Conservation (phyloP, 1,140 invertebrate genomes). For the Tenebrio molitor region DNA sequence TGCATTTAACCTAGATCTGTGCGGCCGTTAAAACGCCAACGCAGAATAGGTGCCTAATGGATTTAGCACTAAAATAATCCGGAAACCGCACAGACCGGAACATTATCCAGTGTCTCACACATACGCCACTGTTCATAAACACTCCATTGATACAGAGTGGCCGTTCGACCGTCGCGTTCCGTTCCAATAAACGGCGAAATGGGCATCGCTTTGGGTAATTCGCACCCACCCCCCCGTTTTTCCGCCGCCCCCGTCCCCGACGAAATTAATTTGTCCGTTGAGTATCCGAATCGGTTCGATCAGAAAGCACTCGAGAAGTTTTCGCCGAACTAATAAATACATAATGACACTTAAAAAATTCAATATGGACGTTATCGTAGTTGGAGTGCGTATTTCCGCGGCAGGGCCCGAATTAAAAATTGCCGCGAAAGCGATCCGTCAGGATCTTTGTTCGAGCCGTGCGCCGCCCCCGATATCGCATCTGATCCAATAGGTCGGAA, state of each 20-base stretch:
- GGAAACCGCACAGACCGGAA: conserved; percentile 42
- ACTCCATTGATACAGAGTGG: conserved; percentile 10
- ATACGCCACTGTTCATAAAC: conserved; percentile 35
- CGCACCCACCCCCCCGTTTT: too few relatives aligned
- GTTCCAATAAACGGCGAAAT: conserved; percentile 4
- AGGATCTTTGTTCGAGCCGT: too few relatives aligned
- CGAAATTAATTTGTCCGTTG: conserved; percentile 17
- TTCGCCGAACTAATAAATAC: conserved; percentile 10
- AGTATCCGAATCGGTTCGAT: conserved; percentile 8
- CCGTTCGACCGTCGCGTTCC: background rate
- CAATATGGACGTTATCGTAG: too few relatives aligned
- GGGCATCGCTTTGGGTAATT: background rate
- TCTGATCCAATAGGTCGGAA: too few relatives aligned
- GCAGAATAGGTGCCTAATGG: conserved; percentile 40
- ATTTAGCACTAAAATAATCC: conserved; percentile 46
- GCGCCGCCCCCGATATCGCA: too few relatives aligned
- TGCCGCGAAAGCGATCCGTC: too few relatives aligned
- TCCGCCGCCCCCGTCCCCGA: background rate
- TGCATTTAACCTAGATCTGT: background rate
- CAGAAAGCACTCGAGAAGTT: background rate
- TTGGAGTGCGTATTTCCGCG: too few relatives aligned
- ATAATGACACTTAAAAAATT: conserved; percentile 8
- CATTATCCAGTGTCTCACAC: conserved; percentile 43
- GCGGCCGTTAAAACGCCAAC: too few relatives aligned
- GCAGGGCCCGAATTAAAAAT: too few relatives aligned